Conservation (phyloP, 2,113 vertebrate species). For the Scophthalmus maximus region DNA sequence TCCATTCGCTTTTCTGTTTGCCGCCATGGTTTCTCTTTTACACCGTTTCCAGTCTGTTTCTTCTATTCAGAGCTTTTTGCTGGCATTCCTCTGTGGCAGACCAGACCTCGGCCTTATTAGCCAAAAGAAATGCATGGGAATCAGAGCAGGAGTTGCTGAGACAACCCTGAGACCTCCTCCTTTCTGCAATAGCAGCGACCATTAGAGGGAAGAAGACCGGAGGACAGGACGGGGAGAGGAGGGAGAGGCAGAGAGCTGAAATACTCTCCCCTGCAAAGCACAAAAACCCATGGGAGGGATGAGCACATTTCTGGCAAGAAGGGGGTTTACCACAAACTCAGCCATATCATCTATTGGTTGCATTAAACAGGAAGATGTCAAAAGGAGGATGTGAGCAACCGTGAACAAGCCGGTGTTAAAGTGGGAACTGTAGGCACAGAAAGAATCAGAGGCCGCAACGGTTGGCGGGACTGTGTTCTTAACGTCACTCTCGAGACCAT, state of each 20-base stretch:
- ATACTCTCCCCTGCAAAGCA: conserved; percentile 33
- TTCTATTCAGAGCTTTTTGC: conserved; percentile 62
- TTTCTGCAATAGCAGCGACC: conserved; percentile 49
- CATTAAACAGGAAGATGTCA: conserved; percentile 35
- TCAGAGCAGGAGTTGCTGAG: conserved; percentile 73
- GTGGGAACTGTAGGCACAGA: conserved; percentile 19
- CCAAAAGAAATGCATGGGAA: conserved; percentile 78
- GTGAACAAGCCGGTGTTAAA: conserved; percentile 38
- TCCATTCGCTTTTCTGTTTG: conserved; percentile 33
- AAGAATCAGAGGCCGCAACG: background rate
- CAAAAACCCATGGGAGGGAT: conserved; percentile 29
- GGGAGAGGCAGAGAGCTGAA: conserved; percentile 34
- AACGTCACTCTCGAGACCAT: background rate
- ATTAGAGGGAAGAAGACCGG: conserved; percentile 7
- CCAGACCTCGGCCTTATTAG: conserved; percentile 42
- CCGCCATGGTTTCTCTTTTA: conserved; percentile 69
- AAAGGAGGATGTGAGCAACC: conserved; percentile 63
- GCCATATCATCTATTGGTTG: conserved; percentile 16
- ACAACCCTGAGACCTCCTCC: conserved; percentile 58
- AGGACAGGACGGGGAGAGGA: conserved; percentile 27
- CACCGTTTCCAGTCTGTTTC: conserved; percentile 40
- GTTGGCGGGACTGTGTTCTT: background rate
- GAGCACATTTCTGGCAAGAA: conserved; percentile 48
- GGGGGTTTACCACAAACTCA: conserved; percentile 29
- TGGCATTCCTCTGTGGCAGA: conserved; percentile 43